These are phyloP conservation scores for Axea sp. DNA, from an alignment of 2,888 invertebrate species.

Conservation along the genomic window DNA sequence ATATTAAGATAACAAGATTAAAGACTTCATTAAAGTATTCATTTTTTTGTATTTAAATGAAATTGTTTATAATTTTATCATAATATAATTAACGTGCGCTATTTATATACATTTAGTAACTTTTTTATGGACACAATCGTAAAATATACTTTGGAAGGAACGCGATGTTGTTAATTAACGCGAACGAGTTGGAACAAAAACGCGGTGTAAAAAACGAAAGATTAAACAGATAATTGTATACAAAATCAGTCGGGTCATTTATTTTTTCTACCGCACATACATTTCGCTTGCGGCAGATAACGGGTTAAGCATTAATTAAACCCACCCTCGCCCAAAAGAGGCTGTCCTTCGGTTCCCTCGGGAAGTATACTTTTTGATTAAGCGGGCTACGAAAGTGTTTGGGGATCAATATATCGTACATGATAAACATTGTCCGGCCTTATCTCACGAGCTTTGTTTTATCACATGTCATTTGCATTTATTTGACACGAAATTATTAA, in stretches of 20 bases:
- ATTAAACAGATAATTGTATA: too few species aligned
- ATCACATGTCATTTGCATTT: background rate
- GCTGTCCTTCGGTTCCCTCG: slow-evolving; percentile 29
- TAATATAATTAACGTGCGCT: too few species aligned
- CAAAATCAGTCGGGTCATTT: slow-evolving; percentile 35
- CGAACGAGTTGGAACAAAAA: too few species aligned
- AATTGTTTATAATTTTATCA: too few species aligned
- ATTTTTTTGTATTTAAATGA: too few species aligned
- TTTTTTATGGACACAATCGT: too few species aligned
- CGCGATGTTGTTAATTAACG: too few species aligned
- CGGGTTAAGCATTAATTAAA: slow-evolving; percentile 44
- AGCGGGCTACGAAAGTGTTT: slow-evolving; percentile 34
- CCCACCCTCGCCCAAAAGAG: slow-evolving; percentile 4
- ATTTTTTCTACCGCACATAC: slow-evolving; percentile 40
- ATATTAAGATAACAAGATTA: too few species aligned
- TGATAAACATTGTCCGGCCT: slow-evolving; percentile 39
- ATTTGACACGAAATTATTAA: background rate
- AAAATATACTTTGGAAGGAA: too few species aligned
- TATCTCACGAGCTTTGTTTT: background rate
- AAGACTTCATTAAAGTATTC: too few species aligned
- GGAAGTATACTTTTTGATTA: slow-evolving; percentile 54
- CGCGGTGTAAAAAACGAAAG: too few species aligned
- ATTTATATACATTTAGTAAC: too few species aligned
- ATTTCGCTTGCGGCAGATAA: slow-evolving; percentile 35
- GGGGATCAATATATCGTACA: slow-evolving; percentile 33